Evolutionary conservation across 2,797 vertebrate species (phyloP), one percentile per base, ranked within the genome.

Genomic region (Columba guinea): DNA sequence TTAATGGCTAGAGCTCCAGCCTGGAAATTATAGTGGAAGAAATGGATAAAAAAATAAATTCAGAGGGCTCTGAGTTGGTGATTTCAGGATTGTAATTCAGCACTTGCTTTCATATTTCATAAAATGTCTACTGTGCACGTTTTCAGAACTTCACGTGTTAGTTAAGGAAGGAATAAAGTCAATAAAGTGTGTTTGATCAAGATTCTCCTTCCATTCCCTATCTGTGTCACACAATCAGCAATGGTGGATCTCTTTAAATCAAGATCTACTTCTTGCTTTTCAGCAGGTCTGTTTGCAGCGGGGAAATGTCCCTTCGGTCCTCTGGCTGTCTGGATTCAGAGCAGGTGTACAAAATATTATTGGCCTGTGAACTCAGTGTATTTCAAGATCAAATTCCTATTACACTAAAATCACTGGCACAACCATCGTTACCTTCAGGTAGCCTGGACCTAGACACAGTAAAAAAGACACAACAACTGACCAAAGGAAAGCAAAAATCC

Each of bases 1-100:
- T 92, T 96, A 96, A 96, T 92, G 94, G 96, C 69, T 87, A 58
- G 48, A 89, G 90, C 93, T 93, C 55, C 94, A 92, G 93, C 65
- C 86, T 53, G 81, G 96, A 96, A 96, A 97, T 96, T 96, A 94
- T 71, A 95, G 90, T 89, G 84, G 75, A 75, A 96, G 81, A 89
- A 90, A 92, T 52, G n/a, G 8, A 23, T 22, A 37, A 27, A 80
- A 71, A 81, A 44, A 70, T 79, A 80, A 74, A 77, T 24, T 95
- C 87, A 79, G 65, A 90, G 81, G 75, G 81, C 37, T 87, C 78
- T 27, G 88, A 90, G 73, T 64, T 65, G 88, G 90, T 87, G 84
- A 87, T 95, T 91, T 94, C 93, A 85, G 84, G 68, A 69, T 65
- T 82, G 86, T 37, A 91, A 93, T 92, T 95, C 75, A 92, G 88